These are phyloP conservation scores for Notoglanidium macrostoma DNA, from an alignment of 2,797 vertebrate genomes.

Conservation along the genomic window DNA sequence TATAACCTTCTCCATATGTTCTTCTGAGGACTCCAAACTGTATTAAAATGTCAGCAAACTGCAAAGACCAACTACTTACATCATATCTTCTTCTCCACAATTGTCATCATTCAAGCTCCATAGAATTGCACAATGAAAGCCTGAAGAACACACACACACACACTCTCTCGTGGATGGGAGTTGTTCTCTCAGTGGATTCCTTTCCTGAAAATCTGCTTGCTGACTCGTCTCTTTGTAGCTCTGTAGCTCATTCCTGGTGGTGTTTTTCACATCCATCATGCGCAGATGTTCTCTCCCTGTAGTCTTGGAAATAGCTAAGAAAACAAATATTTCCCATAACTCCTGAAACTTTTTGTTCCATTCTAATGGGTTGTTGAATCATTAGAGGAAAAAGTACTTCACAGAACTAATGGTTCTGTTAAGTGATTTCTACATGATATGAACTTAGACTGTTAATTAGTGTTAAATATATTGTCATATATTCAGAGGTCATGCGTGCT, in stretches of 20 bases:
- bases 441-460: not conserved
- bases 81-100: conserved; percentile 29
- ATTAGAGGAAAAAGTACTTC: not conserved
- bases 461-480: not conserved
- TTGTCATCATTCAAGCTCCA: not conserved
- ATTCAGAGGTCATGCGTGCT: not conserved
- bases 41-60: conserved; percentile 20
- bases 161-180: conserved; percentile 23
- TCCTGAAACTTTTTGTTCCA: conserved; percentile 26
- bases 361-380: conserved; percentile 34
- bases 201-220: conserved; percentile 47
- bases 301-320: conserved; percentile 16
- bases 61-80: conserved; percentile 17
- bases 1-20: conserved; percentile 21
- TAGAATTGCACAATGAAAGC: conserved; percentile 37
- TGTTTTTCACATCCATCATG: conserved; percentile 34
- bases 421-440: not conserved
- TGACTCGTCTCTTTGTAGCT: conserved; percentile 38
- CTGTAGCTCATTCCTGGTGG: conserved; percentile 32
- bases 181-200: conserved; percentile 33
- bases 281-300: conserved; percentile 35
- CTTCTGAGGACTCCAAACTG: not conserved
- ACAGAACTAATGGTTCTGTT: not conserved
- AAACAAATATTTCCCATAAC: conserved; percentile 44
- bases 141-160: conserved; percentile 16